Evolutionary conservation across 2,113 vertebrate genomes (phyloP).

Genomic region (Sisor rabdophorus): DNA sequence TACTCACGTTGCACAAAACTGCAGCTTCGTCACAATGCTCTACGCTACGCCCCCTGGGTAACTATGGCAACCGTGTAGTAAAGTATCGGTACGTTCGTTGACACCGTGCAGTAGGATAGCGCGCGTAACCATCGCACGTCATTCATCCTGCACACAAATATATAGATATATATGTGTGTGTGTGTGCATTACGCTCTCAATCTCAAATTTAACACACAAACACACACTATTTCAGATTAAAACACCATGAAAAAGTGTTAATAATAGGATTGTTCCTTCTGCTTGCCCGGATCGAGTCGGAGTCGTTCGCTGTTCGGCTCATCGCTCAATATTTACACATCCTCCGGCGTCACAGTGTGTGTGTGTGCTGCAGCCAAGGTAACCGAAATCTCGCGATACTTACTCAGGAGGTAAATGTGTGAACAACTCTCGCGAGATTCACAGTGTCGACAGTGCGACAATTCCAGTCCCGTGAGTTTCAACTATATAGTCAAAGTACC

Average conservation of each 20-base stretch:
- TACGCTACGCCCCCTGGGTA: conserved; percentile 1
- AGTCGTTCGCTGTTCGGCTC: conserved; percentile 2
- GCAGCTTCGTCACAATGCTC: background rate
- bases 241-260: background rate
- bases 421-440: conserved; percentile 45
- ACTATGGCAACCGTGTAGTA: conserved; percentile 19
- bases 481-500: background rate
- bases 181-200: background rate
- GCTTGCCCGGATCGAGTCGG: conserved; percentile 4
- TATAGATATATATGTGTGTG: background rate
- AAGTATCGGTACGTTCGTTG: background rate
- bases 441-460: conserved; percentile 32
- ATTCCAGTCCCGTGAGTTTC: background rate
- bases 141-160: conserved; percentile 10
- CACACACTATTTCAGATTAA: background rate
- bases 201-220: background rate
- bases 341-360: conserved; percentile 42
- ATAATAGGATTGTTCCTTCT: background rate
- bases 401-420: conserved; percentile 14
- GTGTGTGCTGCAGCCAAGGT: conserved; percentile 50
- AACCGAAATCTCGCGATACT: conserved; percentile 46
- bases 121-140: conserved; percentile 5
- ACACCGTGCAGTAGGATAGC: background rate
- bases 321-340: conserved; percentile 40
- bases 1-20: conserved; percentile 6